Evolutionary conservation across 1,140 invertebrate species (phyloP).

Genomic region (Sarcophaga peregrina): DNA sequence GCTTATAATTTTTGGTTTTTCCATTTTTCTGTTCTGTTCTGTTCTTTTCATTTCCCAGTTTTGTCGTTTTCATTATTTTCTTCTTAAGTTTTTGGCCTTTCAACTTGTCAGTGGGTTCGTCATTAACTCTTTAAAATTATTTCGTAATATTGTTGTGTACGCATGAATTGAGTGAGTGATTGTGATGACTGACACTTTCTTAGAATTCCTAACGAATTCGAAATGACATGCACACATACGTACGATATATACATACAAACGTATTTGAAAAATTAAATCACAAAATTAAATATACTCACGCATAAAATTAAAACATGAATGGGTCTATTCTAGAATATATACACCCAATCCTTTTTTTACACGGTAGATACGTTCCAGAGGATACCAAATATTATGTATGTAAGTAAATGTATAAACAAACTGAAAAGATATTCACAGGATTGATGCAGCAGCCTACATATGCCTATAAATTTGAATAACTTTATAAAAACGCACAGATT

Average conservation of each 20-base stretch:
- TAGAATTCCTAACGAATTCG: constrained; percentile 4
- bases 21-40: no score
- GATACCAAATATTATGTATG: no score
- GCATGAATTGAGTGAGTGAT: not conserved
- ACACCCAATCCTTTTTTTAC: no score
- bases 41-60: constrained; percentile 4
- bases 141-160: not conserved
- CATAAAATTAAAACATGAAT: constrained; percentile 20
- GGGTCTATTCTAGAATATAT: not conserved
- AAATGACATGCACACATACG: not conserved
- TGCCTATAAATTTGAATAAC: no score
- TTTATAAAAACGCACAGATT: no score
- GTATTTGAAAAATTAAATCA: constrained; percentile 1
- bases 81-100: constrained; percentile 22
- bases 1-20: not conserved
- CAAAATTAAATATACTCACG: constrained; percentile 39
- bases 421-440: no score
- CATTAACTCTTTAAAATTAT: constrained; percentile 32
- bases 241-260: not conserved
- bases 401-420: no score
- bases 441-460: no score
- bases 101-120: constrained; percentile 36
- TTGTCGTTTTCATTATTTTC: not conserved
- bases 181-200: constrained; percentile 4
- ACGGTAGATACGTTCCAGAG: no score